Percentiles rank a stretch among this genome's conserved stretches.
phyloP scores from a whole-genome alignment of 2,797 vertebrate species.

The Rousettus madagascariensis region DNA sequence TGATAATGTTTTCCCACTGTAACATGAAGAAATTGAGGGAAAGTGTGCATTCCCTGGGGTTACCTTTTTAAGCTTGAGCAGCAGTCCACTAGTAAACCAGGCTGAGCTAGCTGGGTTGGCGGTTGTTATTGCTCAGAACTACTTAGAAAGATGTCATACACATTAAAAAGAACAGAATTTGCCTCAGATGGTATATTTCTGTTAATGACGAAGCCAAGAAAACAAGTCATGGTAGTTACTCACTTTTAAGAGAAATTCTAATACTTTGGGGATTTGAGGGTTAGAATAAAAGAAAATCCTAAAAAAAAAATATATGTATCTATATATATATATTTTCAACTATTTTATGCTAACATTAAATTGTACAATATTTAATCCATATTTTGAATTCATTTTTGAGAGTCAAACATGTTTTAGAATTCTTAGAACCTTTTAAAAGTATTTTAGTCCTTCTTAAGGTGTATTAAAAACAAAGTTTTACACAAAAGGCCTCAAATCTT shows the following conservation, averaged over 20 bases:
- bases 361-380: conserved; percentile 60
- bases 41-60: neutral
- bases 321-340: neutral
- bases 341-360: conserved; percentile 5
- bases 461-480: neutral
- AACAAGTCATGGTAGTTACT: conserved; percentile 12
- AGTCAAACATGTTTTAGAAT: conserved; percentile 50
- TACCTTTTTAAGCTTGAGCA: neutral
- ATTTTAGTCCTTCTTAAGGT: conserved; percentile 39
- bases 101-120: neutral
- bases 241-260: neutral
- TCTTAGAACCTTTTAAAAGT: neutral
- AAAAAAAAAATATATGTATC: neutral
- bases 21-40: conserved; percentile 6
- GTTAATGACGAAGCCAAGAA: conserved; percentile 58
- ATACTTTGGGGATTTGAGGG: neutral
- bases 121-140: neutral
- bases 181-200: conserved; percentile 26
- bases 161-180: conserved; percentile 49
- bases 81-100: conserved; percentile 31
- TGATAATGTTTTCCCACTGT: neutral
- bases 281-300: neutral
- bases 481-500: neutral
- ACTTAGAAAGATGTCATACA: conserved; percentile 27
- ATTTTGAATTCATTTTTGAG: conserved; percentile 63